phyloP scores from a whole-genome alignment of 2,113 vertebrate genomes.

The Corythoichthys haematopterus region DNA sequence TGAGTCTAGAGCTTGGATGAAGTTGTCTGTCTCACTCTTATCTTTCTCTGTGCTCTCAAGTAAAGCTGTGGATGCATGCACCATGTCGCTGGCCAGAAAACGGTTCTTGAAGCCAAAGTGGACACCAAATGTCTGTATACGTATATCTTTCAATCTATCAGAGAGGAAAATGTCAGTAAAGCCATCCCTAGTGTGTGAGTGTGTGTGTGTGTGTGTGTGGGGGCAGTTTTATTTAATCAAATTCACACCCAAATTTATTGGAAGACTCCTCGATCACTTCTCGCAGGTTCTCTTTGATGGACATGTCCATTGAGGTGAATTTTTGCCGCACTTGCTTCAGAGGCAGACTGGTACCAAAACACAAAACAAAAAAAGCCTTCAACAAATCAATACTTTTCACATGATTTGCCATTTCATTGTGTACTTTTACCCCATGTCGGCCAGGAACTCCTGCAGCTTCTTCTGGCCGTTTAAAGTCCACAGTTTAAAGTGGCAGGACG shows the following conservation, averaged over 20 bases:
- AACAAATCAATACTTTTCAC: not conserved
- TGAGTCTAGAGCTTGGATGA: constrained; percentile 91
- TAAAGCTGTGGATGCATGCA: constrained; percentile 82
- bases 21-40: constrained; percentile 75
- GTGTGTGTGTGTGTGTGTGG: not conserved
- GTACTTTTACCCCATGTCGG: constrained; percentile 87
- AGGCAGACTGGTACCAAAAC: constrained; percentile 75
- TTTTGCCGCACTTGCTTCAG: constrained; percentile 95
- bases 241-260: constrained; percentile 88
- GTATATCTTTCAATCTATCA: constrained; percentile 90
- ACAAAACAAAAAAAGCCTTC: no score
- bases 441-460: constrained; percentile 90
- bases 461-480: constrained; percentile 96
- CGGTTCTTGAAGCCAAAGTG: constrained; percentile 97
- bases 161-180: not conserved
- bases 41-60: constrained; percentile 87
- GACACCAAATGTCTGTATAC: constrained; percentile 91
- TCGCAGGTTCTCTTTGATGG: constrained; percentile 90
- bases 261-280: constrained; percentile 95
- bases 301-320: constrained; percentile 91
- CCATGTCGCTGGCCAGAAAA: constrained; percentile 91
- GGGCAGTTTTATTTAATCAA: not conserved
- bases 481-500: constrained; percentile 84
- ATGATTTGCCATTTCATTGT: not conserved
- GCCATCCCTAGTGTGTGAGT: not conserved